Conservation (phyloP, 2,113 vertebrate species). For the Toxotes jaculatrix region DNA sequence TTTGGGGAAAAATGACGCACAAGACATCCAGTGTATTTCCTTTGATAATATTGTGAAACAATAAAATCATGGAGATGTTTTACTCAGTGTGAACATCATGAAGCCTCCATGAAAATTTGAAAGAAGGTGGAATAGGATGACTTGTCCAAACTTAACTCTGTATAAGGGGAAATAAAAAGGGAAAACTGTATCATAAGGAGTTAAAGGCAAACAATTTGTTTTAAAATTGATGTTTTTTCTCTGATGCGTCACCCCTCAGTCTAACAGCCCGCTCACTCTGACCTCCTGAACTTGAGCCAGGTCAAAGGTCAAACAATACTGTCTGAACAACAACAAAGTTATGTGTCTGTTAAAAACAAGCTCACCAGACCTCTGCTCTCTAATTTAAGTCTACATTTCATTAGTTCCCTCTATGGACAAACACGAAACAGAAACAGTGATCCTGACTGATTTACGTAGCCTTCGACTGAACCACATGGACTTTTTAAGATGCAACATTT, state of each 20-base stretch:
- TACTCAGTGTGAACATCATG: not conserved
- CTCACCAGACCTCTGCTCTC: not conserved
- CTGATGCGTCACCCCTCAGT: not conserved
- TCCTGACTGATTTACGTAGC: conserved; percentile 12
- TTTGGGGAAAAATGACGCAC: not conserved
- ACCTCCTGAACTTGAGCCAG: conserved; percentile 70
- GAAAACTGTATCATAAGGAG: not conserved
- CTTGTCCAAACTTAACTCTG: not conserved
- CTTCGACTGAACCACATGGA: conserved; percentile 24
- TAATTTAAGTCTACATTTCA: not conserved
- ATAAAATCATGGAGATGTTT: conserved; percentile 1
- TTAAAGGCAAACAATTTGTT: not conserved
- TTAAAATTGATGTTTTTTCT: not conserved
- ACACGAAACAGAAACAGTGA: not conserved
- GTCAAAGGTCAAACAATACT: conserved; percentile 64
- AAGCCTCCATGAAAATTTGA: not conserved
- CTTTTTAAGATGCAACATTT: conserved; percentile 35
- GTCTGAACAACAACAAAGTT: conserved; percentile 55
- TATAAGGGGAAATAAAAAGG: not conserved
- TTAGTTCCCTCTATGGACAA: not conserved
- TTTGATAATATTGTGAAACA: conserved; percentile 8
- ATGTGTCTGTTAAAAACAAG: not conserved
- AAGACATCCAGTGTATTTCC: not conserved
- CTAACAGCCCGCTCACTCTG: conserved; percentile 34
- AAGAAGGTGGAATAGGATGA: not conserved